These are phyloP conservation scores for Hydropsyche tenuis DNA, from an alignment of 1,140 invertebrate genomes.

Conservation along the genomic window DNA sequence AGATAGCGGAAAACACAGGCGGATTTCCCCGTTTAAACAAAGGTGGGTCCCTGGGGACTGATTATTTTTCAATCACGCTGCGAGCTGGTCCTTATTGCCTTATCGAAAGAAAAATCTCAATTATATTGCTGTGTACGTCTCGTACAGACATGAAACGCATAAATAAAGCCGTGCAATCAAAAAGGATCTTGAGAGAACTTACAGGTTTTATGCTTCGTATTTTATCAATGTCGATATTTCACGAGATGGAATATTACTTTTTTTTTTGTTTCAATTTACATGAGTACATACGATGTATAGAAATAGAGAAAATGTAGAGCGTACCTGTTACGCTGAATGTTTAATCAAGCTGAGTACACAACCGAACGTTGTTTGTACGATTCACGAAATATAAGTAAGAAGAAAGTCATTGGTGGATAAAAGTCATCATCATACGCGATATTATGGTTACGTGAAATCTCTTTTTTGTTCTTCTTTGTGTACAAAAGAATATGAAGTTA, in stretches of 20 bases:
- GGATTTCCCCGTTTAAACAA: constrained; percentile 45
- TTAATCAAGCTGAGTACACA: constrained; percentile 23
- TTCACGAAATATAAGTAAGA: background rate
- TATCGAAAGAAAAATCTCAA: constrained; percentile 22
- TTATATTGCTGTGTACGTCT: constrained; percentile 11
- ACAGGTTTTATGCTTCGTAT: background rate
- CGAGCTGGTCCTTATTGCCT: constrained; percentile 36
- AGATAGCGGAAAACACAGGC: constrained; percentile 36
- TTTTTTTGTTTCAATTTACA: too few species aligned
- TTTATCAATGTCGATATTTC: background rate
- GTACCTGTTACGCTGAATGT: constrained; percentile 14
- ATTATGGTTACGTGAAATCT: constrained; percentile 8
- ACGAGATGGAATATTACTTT: too few species aligned
- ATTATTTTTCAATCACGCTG: constrained; percentile 49
- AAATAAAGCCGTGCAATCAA: constrained; percentile 13
- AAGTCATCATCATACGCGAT: constrained; percentile 4
- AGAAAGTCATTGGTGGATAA: background rate
- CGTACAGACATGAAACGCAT: background rate
- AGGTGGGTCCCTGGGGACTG: constrained; percentile 45
- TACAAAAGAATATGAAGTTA: too few species aligned
- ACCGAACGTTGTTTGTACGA: background rate
- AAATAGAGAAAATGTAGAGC: background rate
- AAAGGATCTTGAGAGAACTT: background rate
- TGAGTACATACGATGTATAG: background rate
- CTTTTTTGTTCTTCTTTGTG: too few species aligned